Base-by-base conservation (phyloP, 2,113 vertebrate genomes). In the Plotosus lineatus region DNA sequence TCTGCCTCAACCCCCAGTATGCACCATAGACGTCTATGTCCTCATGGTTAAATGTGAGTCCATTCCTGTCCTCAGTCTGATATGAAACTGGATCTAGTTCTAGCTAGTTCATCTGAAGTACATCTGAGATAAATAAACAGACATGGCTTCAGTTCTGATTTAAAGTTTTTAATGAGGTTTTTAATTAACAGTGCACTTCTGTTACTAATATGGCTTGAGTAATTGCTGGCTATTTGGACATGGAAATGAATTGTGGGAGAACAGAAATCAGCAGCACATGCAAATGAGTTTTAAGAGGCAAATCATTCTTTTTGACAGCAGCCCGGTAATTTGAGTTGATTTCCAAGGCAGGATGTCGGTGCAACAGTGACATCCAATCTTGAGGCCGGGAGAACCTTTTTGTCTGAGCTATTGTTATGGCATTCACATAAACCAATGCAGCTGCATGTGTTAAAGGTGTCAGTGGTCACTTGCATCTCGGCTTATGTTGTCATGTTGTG, bases 1-100 rank as follows among this genome's bases (percentile, higher is more conserved):
- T 17, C 89, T 99, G 78, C 95, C 97, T 0, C 98, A 99, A 48
- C 97, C 97, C 1, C 95, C 97, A 0, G 95, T 99, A 87, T 98
- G 96, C 91, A 99, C 97, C 80, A 99, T 99, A 23, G 97, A 99
- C 0, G 97, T 99, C 77, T 98, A 99, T 86, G 98, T 99, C 97
- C 96, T 99, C 88, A 99, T 99, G 98, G 97, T 99, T 71, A 98
- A 98, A 94, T 99, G 98, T 99, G 97, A 65, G 84, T 68, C 60
- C 8, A 3, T 21, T 28, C n/a, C 3, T 44, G 15, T 1, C 6
- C 40, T 50, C 2, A 3, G 17, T n/a, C n/a, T n/a, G n/a, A n/a
- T n/a, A n/a, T n/a, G 26, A 40, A 15, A 68, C 10, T 26, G 4
- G 23, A n/a, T n/a, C 38, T 26, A 44, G 65, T 38, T 40, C 23